Evolutionary conservation across 2,888 invertebrate genomes (phyloP), one percentile per base, ranked within the genome.

Genomic region (Drosophila multiciliata): DNA sequence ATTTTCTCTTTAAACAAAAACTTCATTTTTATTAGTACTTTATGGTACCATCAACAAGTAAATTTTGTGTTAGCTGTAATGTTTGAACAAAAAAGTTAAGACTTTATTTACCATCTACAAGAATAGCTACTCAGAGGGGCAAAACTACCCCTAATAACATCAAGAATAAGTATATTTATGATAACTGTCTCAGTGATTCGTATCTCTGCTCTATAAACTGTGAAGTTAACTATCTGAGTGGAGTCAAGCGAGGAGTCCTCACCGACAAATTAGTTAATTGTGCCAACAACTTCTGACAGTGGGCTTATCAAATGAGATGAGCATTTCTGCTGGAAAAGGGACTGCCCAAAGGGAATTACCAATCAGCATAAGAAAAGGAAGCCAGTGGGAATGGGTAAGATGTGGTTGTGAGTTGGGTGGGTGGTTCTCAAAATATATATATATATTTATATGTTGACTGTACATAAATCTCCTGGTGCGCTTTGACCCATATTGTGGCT

Each of bases 241-340:
- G 48, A 35, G 23, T 8, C 23, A 12, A 8, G 15, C 23, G 54
- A 49, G 48, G 29, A 38, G n/a, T 48, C 67, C 38, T 33, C 15
- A 7, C 32, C 55, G 45, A 38, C 57, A 76, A 69, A 75, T 79
- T 58, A 59, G 68, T 64, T 79, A 79, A 82, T 80, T 76, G 76
- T 65, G 50, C 42, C 48, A 49, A 40, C 45, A 49, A 74, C 55
- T 78, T 52, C 49, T 53, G 48, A 40, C 64, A 73, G 65, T 42
- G 20, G 52, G 23, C 9, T 38, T 17, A 33, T 26, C 59, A 64
- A 50, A 60, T 20, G 49, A 11, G 23, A 11, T 15, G 23, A 45
- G 45, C 7, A 7, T 11, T 7, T 45, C 20, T 3, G 7, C 12
- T 7, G 45, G 15, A 1, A 23, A 23, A 3, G 45, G 7, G 45